Evolutionary conservation across 2,888 invertebrate genomes (phyloP), one percentile per base, ranked within the genome.

Genomic region (Sipha maydis): DNA sequence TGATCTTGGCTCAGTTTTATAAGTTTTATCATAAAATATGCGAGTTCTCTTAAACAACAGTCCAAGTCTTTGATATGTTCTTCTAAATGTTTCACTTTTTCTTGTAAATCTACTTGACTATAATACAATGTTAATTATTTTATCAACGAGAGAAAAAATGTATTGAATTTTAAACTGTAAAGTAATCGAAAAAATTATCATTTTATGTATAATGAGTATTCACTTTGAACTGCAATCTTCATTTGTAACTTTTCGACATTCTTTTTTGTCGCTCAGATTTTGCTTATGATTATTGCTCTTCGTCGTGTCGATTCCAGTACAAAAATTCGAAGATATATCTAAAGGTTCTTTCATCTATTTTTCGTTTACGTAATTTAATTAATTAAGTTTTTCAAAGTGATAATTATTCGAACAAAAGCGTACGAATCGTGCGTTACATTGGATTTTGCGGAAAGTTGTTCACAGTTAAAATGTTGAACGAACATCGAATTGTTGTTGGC

Each of bases 291-390:
- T 73, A 48, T 54, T 73, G 31, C 31, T 34, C 54, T 48, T 83
- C 31, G 73, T 71, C 7, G 41, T 31, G 48, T 31, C n/a, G n/a
- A 54, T 73, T 71, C 73, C 54, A 28, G 25, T 17, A 3, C 48
- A 73, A 83, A 73, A 71, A 48, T 31, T 48, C 17, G 69, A 41
- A 31, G 71, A 25, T 3, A 73, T 11, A 11, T 71, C 83, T 25
- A 83, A 21, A 54, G 54, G 48, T 73, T 73, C 71, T 71, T 83
- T 82, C 21, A 28, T 48, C 82, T 82, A n/a, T 41, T 41, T 41
- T 41, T 41, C n/a, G 7, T 41, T 41, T 41, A 9, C 11, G 41
- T 41, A 41, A 34, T 31, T 19, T 21, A 61, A 3, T 61, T 25
- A 34, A 34, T 34, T 34, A 28, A 69, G 14, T 19, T 56, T 56